Conservation (phyloP, 2,797 vertebrate genomes). For the Pseudocheirus occidentalis region DNA sequence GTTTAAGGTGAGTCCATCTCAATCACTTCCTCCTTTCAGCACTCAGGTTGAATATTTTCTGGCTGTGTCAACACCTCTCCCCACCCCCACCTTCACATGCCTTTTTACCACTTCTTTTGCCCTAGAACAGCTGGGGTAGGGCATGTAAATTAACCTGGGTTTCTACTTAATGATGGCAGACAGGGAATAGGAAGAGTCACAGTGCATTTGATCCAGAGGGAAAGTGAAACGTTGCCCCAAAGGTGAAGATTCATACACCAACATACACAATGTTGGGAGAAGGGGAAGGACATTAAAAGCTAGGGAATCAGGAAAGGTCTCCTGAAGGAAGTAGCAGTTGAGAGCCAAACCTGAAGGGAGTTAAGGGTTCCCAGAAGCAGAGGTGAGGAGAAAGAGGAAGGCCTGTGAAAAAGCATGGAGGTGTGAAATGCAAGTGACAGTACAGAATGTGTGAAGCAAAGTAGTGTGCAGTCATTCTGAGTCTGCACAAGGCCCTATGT, state of each 20-base stretch:
- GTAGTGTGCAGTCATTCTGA: neutral
- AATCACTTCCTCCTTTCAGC: neutral
- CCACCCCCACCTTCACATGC: neutral
- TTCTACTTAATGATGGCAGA: neutral
- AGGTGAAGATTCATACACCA: neutral
- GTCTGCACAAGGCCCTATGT: neutral
- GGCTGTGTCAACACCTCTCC: neutral
- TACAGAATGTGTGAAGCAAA: neutral
- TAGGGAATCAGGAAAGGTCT: neutral
- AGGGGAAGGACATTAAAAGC: neutral
- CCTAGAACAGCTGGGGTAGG: neutral
- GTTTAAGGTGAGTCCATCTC: neutral
- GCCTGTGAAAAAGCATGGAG: neutral
- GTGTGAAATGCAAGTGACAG: neutral
- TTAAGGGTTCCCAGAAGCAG: neutral
- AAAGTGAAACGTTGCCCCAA: neutral
- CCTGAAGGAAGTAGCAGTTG: neutral
- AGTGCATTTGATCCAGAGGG: neutral
- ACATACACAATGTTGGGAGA: neutral
- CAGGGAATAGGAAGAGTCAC: neutral
- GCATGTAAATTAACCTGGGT: neutral
- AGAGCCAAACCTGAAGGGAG: neutral
- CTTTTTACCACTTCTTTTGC: neutral
- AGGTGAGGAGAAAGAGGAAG: neutral
- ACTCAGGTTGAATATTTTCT: neutral